phyloP scores from a whole-genome alignment of 2,888 invertebrate genomes.

The Leptogaster cylindrica region DNA sequence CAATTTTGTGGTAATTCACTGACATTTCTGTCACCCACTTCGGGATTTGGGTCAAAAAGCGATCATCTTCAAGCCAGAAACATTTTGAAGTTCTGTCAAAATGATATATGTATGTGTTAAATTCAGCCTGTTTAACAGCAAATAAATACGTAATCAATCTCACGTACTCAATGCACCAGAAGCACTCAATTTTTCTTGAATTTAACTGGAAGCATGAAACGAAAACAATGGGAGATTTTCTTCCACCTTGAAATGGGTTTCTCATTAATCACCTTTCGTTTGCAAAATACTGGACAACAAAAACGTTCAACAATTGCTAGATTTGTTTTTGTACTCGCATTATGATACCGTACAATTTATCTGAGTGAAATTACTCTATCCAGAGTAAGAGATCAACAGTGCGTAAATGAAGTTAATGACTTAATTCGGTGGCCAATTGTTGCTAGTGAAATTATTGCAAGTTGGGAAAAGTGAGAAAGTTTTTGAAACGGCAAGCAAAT shows the following conservation, averaged over 20 bases:
- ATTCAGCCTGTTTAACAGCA: too few relatives aligned
- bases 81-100: too few relatives aligned
- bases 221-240: slow-evolving; percentile 9
- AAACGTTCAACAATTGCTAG: slow-evolving; percentile 1
- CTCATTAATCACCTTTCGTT: background rate
- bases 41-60: too few relatives aligned
- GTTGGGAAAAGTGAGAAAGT: slow-evolving; percentile 33
- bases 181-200: slow-evolving; percentile 11
- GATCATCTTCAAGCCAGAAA: too few relatives aligned
- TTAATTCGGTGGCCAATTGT: slow-evolving; percentile 16
- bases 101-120: too few relatives aligned
- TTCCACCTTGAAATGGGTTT: slow-evolving; percentile 1
- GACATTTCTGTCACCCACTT: too few relatives aligned
- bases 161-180: too few relatives aligned
- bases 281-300: background rate
- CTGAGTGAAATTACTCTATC: background rate
- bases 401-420: slow-evolving; percentile 25
- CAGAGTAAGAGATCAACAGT: background rate
- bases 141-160: too few relatives aligned
- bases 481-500: slow-evolving; percentile 18
- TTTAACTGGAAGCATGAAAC: too few relatives aligned
- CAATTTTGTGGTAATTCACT: too few relatives aligned
- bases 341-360: too few relatives aligned
- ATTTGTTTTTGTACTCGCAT: too few relatives aligned
- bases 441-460: slow-evolving; percentile 14